Base-by-base conservation (phyloP, 2,113 vertebrate genomes). In the Puntigrus tetrazona region DNA sequence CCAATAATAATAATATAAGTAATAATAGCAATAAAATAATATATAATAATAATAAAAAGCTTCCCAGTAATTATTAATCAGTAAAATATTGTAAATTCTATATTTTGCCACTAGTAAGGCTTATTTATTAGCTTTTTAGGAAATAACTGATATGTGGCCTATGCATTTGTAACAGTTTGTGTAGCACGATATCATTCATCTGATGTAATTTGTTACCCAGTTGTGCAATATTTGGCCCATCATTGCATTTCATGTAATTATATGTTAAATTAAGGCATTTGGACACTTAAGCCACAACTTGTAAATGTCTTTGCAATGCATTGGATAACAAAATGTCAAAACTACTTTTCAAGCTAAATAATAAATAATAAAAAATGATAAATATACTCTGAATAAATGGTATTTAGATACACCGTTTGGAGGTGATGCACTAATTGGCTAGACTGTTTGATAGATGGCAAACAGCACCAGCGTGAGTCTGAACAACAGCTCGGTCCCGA, bases 211-310 rank as follows among this genome's bases (percentile, higher is more conserved):
- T 31, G 14, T 65, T 65, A 18, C n/a, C 25, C 6, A 31, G 18
- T 36, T 16, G 3, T 69, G 29, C 31, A 69, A 69, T 69, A 36
- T 36, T 69, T 69, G 65, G 65, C 31, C 2, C 31, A 0, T 69
- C 27, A 7, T 36, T 36, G 65, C 16, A 20, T 69, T 41, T 72
- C 36, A 72, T 41, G 69, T n/a, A 7, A n/a, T 43, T 25, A 4
- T 72, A 14, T 72, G 69, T 72, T n/a, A n/a, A n/a, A 72, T 72
- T 72, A 25, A 72, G 18, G 34, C 36, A 67, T 67, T 67, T 34
- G 65, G 61, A 25, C 61, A 63, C 25, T 29, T 29, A 29, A 31
- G 22, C 52, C 27, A 29, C 59, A 63, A 4, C 27, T 63, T 2
- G 29, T 29, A 63, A 63, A 63, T 63, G 6, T 16, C 27, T 31